A percentile compares a stretch with the other conserved stretches of the same genome.
These are phyloP conservation scores for Salvator merianae DNA, from an alignment of 2,113 vertebrate genomes.

Conservation along the genomic window DNA sequence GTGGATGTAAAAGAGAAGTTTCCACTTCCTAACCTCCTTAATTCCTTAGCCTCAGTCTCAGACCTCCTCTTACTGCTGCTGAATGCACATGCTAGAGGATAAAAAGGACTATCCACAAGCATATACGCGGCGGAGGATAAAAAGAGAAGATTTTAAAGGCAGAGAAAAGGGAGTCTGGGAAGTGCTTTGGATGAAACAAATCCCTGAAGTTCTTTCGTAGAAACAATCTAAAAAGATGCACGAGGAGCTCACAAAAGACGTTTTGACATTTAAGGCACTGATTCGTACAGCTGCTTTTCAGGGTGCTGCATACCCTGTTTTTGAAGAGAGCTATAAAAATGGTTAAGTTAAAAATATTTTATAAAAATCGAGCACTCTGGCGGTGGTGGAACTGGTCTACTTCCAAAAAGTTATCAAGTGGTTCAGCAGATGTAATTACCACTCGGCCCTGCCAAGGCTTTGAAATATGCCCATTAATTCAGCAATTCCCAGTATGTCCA, in stretches of 20 bases:
- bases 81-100: no score
- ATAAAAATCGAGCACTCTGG: slow-evolving; percentile 73
- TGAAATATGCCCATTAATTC: slow-evolving; percentile 81
- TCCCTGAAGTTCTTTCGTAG: not conserved
- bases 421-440: slow-evolving; percentile 82
- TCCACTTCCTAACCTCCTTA: no score
- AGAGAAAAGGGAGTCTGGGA: no score
- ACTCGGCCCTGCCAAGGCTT: slow-evolving; percentile 76
- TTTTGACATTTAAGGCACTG: slow-evolving; percentile 12
- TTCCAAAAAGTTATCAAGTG: slow-evolving; percentile 82
- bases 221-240: slow-evolving; percentile 31
- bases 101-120: no score
- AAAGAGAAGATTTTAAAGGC: no score
- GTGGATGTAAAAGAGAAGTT: no score
- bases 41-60: no score
- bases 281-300: slow-evolving; percentile 20
- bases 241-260: slow-evolving; percentile 15
- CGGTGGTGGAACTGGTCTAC: slow-evolving; percentile 76
- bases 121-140: no score
- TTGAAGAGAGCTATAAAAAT: slow-evolving; percentile 56
- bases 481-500: slow-evolving; percentile 80
- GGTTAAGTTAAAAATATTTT: slow-evolving; percentile 60
- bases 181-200: slow-evolving; percentile 2
- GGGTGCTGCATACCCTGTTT: slow-evolving; percentile 27
- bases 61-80: no score